Evolutionary conservation across 35 echinoderm and acorn worm species (phyloP), one percentile per base, ranked within the genome.

Genomic region (Ptychodera flava): DNA sequence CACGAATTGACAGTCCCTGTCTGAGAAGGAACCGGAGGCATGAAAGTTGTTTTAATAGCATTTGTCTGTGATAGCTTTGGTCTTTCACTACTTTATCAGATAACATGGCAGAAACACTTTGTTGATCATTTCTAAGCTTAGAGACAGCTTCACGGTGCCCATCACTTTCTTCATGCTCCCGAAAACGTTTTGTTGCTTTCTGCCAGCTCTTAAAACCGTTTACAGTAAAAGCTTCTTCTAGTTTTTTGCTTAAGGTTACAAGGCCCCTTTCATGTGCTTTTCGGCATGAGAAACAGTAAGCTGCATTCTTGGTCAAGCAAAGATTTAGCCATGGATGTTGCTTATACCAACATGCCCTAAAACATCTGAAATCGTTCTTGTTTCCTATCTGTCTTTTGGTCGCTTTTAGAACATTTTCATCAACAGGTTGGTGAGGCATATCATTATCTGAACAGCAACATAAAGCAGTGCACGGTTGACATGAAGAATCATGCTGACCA

Each of bases 281-380:
- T 85, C 34, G 84, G 29, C 84, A 85, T 52, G 84, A 53, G 84
- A 29, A 85, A 75, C 84, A 85, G 84, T 53, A 85, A 22, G 84
- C 84, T 52, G 30, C 76, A 16, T 53, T 53, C 76, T 6, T 28
- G 36, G 84, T n/a, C n/a, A n/a, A n/a, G 29, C 84, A 85, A 33
- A 53, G 76, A 28, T 53, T 85, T 52, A 85, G 84, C 84, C 84
- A 85, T 32, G 84, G 84, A 53, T 85, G 32, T 0, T 1, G 78
- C 32, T 79, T 31, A 31, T 79, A 79, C 78, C 78, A 79, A 79
- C 78, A 28, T 79, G 78, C 28, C 16, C 32, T 79, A 79, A 79
- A 79, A 31, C 78, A 30, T 28, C 16, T 28, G 78, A 79, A 79
- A 30, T 79, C 78, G 32, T 79, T 82, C 80, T 82, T 82, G 33